Evolutionary conservation across 2,797 vertebrate species (phyloP).

Genomic region (Lepidocolaptes lacrymiger): DNA sequence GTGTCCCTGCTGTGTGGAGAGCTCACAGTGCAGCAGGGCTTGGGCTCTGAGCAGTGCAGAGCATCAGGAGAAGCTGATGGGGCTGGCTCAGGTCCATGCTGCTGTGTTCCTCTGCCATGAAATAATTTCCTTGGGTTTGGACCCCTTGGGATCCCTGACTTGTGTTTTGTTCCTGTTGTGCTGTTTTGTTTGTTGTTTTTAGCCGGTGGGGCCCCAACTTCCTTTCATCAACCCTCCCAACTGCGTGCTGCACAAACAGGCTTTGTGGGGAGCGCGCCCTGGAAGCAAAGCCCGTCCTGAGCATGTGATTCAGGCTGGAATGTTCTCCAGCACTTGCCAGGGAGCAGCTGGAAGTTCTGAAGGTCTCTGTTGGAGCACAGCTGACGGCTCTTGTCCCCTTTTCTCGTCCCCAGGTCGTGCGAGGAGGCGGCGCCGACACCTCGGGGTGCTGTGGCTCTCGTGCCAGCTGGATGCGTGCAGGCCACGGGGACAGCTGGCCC

Average conservation of each 20-base stretch:
- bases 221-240: background rate
- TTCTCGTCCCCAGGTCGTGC: background rate
- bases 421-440: background rate
- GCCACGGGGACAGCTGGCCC: background rate
- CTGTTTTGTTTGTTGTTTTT: background rate
- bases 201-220: background rate
- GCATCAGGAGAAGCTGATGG: background rate
- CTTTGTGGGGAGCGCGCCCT: background rate
- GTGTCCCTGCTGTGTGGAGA: background rate
- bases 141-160: background rate
- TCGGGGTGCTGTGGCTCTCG: background rate
- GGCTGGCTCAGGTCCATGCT: background rate
- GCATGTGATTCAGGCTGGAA: background rate
- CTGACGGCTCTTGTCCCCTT: background rate
- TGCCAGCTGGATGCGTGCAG: background rate
- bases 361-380: background rate
- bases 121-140: background rate
- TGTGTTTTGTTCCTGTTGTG: background rate
- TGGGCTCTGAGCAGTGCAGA: background rate
- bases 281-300: background rate
- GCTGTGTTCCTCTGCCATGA: background rate
- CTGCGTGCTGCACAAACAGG: background rate
- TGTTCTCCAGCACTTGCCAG: background rate
- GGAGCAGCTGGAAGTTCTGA: background rate
- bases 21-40: background rate